These are phyloP conservation scores for Oryzias woworae DNA, from an alignment of 2,113 vertebrate species.

Conservation along the genomic window DNA sequence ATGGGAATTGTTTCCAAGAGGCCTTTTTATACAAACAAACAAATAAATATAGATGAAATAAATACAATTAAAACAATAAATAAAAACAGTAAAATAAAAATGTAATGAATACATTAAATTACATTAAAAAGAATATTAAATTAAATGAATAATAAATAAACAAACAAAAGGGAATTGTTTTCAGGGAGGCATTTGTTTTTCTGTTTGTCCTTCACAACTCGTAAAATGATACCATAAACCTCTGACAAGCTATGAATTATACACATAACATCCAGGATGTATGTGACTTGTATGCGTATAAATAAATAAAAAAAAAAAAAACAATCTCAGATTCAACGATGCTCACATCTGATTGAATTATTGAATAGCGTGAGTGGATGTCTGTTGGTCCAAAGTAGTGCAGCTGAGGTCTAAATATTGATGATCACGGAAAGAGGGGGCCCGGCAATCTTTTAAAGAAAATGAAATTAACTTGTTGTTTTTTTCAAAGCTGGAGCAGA, in stretches of 20 bases:
- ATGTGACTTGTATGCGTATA: slow-evolving; percentile 42
- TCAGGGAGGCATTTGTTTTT: slow-evolving; percentile 20
- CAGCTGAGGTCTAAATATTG: slow-evolving; percentile 66
- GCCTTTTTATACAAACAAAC: too few species aligned
- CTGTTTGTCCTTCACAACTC: slow-evolving; percentile 3
- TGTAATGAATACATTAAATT: too few species aligned
- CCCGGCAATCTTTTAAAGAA: slow-evolving; percentile 33
- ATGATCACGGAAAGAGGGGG: slow-evolving; percentile 34
- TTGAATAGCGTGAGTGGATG: slow-evolving; percentile 63
- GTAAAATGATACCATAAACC: slow-evolving; percentile 34
- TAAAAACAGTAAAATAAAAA: too few species aligned
- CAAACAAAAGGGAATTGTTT: background rate
- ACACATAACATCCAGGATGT: slow-evolving; percentile 32
- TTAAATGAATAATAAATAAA: too few species aligned
- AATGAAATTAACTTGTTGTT: slow-evolving; percentile 46
- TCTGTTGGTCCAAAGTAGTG: slow-evolving; percentile 57
- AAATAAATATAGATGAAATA: too few species aligned
- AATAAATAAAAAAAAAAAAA: slow-evolving; percentile 20
- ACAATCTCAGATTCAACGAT: slow-evolving; percentile 37
- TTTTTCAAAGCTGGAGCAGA: slow-evolving; percentile 60
- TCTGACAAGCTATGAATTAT: slow-evolving; percentile 51
- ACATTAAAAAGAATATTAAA: too few species aligned
- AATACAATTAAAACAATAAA: too few species aligned
- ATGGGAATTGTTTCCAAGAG: slow-evolving; percentile 3
- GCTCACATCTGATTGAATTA: slow-evolving; percentile 55